phyloP scores from a whole-genome alignment of 2,113 vertebrate species.

The Connochaetes taurinus region DNA sequence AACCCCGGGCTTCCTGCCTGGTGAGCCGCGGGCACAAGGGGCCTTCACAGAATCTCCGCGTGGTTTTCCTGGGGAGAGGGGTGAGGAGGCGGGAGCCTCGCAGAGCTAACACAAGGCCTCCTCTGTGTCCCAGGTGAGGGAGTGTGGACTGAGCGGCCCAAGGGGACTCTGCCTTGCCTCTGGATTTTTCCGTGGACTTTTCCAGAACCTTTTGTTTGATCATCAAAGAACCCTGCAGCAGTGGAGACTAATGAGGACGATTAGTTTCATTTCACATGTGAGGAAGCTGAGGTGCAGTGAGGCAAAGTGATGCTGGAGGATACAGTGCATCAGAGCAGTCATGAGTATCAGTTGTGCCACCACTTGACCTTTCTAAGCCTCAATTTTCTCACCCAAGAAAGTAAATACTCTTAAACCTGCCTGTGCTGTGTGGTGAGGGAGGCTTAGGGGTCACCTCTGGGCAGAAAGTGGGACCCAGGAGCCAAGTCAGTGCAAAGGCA shows the following conservation, averaged over 20 bases:
- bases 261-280: not conserved
- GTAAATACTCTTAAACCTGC: not conserved
- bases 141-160: not conserved
- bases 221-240: not conserved
- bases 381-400: not conserved
- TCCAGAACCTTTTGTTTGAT: slow-evolving; percentile 11
- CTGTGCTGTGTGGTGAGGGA: rapidly evolving
- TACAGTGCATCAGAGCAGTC: not conserved
- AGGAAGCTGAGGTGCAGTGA: not conserved
- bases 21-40: slow-evolving; percentile 6
- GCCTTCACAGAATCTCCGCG: not conserved
- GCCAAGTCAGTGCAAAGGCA: not conserved
- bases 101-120: slow-evolving; percentile 41
- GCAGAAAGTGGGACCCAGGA: not conserved
- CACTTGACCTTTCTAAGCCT: not conserved
- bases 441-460: not conserved
- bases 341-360: not conserved
- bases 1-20: slow-evolving; percentile 48
- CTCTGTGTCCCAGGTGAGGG: slow-evolving; percentile 19
- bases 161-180: slow-evolving; percentile 11
- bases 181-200: slow-evolving; percentile 45
- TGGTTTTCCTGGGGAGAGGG: slow-evolving; percentile 24
- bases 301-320: not conserved
- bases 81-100: not conserved
- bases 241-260: not conserved